Percentiles rank a stretch among this genome's conserved stretches.
phyloP scores from a whole-genome alignment of 92 coral and sea anemone genomes.

The Epizoanthus ramosus region DNA sequence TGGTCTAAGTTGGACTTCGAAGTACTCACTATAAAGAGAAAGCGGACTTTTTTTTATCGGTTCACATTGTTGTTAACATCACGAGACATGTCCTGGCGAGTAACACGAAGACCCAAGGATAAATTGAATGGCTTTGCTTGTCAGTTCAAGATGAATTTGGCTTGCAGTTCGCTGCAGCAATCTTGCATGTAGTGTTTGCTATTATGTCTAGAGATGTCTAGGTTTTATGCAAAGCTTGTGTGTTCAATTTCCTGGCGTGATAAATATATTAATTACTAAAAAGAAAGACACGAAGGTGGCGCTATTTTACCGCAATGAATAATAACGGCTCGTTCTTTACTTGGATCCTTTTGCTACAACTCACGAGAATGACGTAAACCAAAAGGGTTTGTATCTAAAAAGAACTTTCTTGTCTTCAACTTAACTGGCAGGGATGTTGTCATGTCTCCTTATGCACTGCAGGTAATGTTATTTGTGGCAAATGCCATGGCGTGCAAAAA shows the following conservation, averaged over 20 bases:
- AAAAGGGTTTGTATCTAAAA: no score
- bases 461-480: no score
- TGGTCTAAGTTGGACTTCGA: no score
- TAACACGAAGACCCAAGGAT: neutral
- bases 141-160: neutral
- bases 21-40: no score
- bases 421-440: no score
- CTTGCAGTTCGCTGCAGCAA: neutral
- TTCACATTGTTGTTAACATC: neutral
- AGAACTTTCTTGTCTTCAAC: no score
- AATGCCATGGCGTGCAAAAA: no score
- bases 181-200: conserved; percentile 10
- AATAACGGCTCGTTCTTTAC: no score
- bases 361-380: no score
- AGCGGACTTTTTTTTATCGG: neutral
- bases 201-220: conserved; percentile 43
- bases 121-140: neutral
- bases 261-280: neutral
- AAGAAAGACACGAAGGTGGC: conserved; percentile 18
- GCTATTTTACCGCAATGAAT: no score
- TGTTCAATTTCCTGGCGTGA: conserved; percentile 48
- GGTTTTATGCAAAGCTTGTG: conserved; percentile 46
- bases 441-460: no score
- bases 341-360: no score
- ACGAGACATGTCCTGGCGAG: neutral